phyloP scores from a whole-genome alignment of 2,113 vertebrate genomes.

The Oncorhynchus clarkii region DNA sequence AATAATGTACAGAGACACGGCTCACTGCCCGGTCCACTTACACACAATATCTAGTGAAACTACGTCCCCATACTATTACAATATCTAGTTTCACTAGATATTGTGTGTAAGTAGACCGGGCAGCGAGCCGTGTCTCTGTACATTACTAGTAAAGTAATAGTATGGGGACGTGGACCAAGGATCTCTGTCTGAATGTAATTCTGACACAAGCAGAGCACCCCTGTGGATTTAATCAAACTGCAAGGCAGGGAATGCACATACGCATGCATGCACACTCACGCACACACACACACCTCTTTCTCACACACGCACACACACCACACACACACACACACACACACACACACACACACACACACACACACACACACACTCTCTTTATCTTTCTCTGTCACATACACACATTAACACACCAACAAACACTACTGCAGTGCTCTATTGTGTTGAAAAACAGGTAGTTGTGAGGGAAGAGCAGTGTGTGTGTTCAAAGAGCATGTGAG shows the following conservation, averaged over 20 bases:
- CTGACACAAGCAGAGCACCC: slow-evolving; percentile 81
- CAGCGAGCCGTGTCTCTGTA: slow-evolving; percentile 69
- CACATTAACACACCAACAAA: background rate
- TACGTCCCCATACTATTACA: too few relatives aligned
- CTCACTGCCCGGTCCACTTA: too few relatives aligned
- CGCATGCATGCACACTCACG: slow-evolving; percentile 16
- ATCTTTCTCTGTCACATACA: background rate
- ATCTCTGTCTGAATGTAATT: slow-evolving; percentile 74
- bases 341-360: slow-evolving; percentile 10
- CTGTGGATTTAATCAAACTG: slow-evolving; percentile 64
- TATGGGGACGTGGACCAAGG: slow-evolving; percentile 65
- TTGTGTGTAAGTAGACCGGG: slow-evolving; percentile 64
- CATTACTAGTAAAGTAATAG: slow-evolving; percentile 69
- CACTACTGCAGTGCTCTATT: background rate
- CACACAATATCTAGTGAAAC: too few relatives aligned
- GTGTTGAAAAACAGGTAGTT: background rate
- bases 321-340: slow-evolving; percentile 26
- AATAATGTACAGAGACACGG: too few relatives aligned
- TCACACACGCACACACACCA: slow-evolving; percentile 33
- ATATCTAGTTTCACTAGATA: slow-evolving; percentile 68
- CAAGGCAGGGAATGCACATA: slow-evolving; percentile 45
- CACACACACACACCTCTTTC: background rate
- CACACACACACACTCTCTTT: slow-evolving; percentile 11
- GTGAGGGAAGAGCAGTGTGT: background rate
- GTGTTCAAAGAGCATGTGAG: slow-evolving; percentile 53